phyloP scores from a whole-genome alignment of 1,140 invertebrate species.

The Dysdera silvatica region DNA sequence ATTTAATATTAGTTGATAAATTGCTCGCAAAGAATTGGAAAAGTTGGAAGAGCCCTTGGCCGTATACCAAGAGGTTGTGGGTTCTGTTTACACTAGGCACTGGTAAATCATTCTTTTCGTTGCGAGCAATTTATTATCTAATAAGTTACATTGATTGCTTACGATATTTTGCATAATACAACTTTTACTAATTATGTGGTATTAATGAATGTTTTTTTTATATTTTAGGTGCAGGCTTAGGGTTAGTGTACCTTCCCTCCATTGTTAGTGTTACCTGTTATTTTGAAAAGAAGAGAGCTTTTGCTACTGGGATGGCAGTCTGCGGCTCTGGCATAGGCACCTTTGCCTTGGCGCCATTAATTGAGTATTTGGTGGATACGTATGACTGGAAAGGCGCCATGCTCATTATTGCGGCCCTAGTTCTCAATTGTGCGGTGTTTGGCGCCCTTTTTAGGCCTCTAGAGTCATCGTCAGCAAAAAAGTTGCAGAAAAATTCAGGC shows the following conservation, averaged over 20 bases:
- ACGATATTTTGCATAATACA: no score
- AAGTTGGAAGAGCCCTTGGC: no score
- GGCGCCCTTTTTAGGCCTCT: conserved; percentile 39
- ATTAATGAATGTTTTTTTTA: not conserved
- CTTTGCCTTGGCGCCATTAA: conserved; percentile 52
- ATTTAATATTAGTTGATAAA: no score
- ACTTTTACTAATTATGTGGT: no score
- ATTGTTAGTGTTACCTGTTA: conserved; percentile 68
- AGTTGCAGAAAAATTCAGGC: no score
- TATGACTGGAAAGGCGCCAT: conserved; percentile 41
- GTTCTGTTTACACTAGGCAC: no score
- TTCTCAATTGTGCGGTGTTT: conserved; percentile 38
- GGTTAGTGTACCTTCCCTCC: conserved; percentile 86
- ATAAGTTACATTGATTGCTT: no score
- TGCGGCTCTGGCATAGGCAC: conserved; percentile 87
- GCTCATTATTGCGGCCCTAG: conserved; percentile 39
- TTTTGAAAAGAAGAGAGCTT: conserved; percentile 51
- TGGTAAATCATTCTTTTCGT: no score
- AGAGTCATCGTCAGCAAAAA: not conserved
- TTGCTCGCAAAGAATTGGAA: no score
- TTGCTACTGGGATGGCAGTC: conserved; percentile 57
- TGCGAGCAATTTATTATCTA: not conserved
- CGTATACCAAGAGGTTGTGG: no score
- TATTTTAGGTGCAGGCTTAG: conserved; percentile 77
- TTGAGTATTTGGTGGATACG: conserved; percentile 33